Conservation (phyloP, 1,140 invertebrate species). For the Euwallacea similis region DNA sequence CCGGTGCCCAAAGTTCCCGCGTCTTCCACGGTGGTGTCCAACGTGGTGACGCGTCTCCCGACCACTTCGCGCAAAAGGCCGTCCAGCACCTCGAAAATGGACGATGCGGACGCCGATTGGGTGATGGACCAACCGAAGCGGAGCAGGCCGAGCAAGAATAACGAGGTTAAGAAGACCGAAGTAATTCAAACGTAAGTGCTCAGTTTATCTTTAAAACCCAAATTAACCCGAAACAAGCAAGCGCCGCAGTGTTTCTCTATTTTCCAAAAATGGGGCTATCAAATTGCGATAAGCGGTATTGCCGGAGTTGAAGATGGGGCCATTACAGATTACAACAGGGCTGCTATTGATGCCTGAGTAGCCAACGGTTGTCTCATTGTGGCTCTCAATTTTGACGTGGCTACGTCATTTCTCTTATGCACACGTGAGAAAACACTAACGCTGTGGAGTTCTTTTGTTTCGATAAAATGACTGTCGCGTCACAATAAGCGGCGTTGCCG, state of each 20-base stretch:
- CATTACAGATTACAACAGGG: too few relatives aligned
- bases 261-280: background rate
- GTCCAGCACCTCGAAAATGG: slow-evolving; percentile 49
- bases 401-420: too few relatives aligned
- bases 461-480: too few relatives aligned
- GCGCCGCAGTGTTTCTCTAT: too few relatives aligned
- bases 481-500: too few relatives aligned
- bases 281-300: too few relatives aligned
- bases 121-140: slow-evolving; percentile 59
- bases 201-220: too few relatives aligned
- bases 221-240: background rate
- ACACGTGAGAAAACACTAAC: too few relatives aligned
- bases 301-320: too few relatives aligned
- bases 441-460: too few relatives aligned
- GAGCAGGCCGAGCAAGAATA: slow-evolving; percentile 43
- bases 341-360: background rate
- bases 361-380: background rate
- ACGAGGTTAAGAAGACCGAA: slow-evolving; percentile 45
- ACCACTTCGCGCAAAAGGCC: slow-evolving; percentile 47
- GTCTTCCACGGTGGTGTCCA: slow-evolving; percentile 40
- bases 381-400: background rate
- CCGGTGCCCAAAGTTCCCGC: slow-evolving; percentile 40
- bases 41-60: slow-evolving; percentile 23
- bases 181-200: slow-evolving; percentile 28
- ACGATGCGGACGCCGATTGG: slow-evolving; percentile 61